phyloP scores from a whole-genome alignment of 2,797 vertebrate species.

The Mallotus villosus region DNA sequence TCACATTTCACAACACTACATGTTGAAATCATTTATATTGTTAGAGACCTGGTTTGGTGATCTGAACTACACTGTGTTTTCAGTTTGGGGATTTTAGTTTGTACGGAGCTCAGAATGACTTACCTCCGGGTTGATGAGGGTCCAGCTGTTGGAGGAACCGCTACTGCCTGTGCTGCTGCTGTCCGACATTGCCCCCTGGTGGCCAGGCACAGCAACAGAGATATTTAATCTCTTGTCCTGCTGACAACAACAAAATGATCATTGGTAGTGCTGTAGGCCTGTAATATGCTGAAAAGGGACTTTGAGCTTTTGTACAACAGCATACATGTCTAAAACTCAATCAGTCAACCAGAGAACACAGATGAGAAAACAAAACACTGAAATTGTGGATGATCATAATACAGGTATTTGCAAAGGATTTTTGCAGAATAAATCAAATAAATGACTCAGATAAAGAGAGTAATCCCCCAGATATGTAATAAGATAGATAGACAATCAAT shows the following conservation, averaged over 20 bases:
- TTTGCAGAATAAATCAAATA: no score
- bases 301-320: neutral
- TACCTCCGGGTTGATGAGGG: slow-evolving; percentile 85
- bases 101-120: neutral
- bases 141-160: slow-evolving; percentile 85
- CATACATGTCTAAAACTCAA: neutral
- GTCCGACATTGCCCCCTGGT: slow-evolving; percentile 82
- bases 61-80: slow-evolving; percentile 10
- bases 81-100: neutral
- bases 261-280: slow-evolving; percentile 19
- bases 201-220: slow-evolving; percentile 60
- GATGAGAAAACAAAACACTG: neutral
- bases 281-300: neutral
- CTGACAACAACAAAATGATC: slow-evolving; percentile 55
- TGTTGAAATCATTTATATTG: neutral
- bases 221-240: slow-evolving; percentile 53
- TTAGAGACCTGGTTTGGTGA: neutral
- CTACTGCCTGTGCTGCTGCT: slow-evolving; percentile 72
- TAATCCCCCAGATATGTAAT: no score
- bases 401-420: no score
- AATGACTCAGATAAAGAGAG: neutral
- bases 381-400: neutral
- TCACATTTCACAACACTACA: no score
- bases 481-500: neutral
- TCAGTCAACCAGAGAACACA: neutral